Base-by-base conservation (phyloP, 2,113 vertebrate genomes). In the Cryptotis parvus region DNA sequence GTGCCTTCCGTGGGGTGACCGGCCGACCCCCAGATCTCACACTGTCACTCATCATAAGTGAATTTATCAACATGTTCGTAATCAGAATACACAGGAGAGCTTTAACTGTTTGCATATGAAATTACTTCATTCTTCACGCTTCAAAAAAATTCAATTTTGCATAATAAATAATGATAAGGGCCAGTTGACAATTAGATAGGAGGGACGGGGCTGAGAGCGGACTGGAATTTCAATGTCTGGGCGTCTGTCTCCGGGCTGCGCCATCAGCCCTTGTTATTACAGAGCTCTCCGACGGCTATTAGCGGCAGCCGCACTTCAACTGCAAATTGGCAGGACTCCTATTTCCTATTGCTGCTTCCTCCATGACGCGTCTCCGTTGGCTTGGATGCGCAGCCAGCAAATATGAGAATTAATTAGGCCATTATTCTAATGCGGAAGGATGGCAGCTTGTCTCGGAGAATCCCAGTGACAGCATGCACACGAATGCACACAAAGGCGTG, bases 151-250 rank as follows among this genome's bases (percentile, higher is more conserved):
- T 96, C 98, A 97, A 87, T 97, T 98, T 98, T 98, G 98, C 98
- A 99, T 99, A 99, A 98, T 99, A 98, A 98, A 98, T 98, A 98
- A 98, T 97, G 98, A 98, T 98, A 98, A 98, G 98, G 98, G 98
- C 96, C 94, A 92, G 97, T 88, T 79, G 98, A 98, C 98, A 98
- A 98, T 98, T 97, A 98, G 96, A 98, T 98, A 98, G 98, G 98
- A 95, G 98, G 98, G 98, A 98, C 55, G 6, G 98, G 98, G 96
- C 90, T 89, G 96, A 96, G 55, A 98, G 93, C 96, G 96, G 81
- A 97, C 97, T 97, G 95, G 96, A 97, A 98, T 98, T 97, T 96
- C 97, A 98, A 98, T 98, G 96, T 90, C 96, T 70, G 24, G 66
- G 87, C 39, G 94, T 95, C 91, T 88, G 87, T 88, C 97, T 96